A percentile compares a stretch with the other conserved stretches of the same genome.
phyloP scores from a whole-genome alignment of 2,113 vertebrate species.

The Hippocampus abdominalis region DNA sequence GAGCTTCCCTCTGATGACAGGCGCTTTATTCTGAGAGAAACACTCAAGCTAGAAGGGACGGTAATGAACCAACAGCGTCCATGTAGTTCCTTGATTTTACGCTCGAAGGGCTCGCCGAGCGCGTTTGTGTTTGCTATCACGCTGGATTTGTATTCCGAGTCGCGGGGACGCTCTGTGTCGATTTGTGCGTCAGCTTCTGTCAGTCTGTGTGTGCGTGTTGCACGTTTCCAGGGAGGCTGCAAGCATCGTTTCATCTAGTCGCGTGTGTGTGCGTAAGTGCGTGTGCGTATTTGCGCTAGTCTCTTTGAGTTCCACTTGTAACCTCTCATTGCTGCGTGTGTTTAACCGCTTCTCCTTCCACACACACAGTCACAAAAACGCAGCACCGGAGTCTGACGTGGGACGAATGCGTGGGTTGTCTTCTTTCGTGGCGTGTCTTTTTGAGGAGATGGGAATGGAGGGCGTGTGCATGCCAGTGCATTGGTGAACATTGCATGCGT shows the following conservation, averaged over 20 bases:
- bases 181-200: slow-evolving; percentile 7
- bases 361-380: slow-evolving; percentile 13
- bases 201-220: slow-evolving; percentile 17
- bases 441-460: neutral
- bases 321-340: slow-evolving; percentile 28
- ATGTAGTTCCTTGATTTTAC: slow-evolving; percentile 46
- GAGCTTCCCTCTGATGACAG: slow-evolving; percentile 25
- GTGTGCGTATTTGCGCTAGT: slow-evolving; percentile 47
- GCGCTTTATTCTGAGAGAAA: slow-evolving; percentile 1
- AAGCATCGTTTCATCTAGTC: slow-evolving; percentile 40
- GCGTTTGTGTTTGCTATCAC: slow-evolving; percentile 35
- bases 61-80: slow-evolving; percentile 47
- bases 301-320: slow-evolving; percentile 52
- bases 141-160: slow-evolving; percentile 41
- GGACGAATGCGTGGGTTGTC: slow-evolving; percentile 23
- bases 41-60: slow-evolving; percentile 18
- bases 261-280: slow-evolving; percentile 38
- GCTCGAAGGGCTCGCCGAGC: slow-evolving; percentile 24
- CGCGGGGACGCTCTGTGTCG: slow-evolving; percentile 23
- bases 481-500: slow-evolving; percentile 18
- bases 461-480: slow-evolving; percentile 8
- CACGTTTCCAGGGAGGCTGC: slow-evolving; percentile 44
- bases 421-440: slow-evolving; percentile 30
- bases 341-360: slow-evolving; percentile 37
- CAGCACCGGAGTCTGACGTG: slow-evolving; percentile 22